Base-by-base conservation (phyloP, 1,140 invertebrate species). In the Eriocheir sinensis region DNA sequence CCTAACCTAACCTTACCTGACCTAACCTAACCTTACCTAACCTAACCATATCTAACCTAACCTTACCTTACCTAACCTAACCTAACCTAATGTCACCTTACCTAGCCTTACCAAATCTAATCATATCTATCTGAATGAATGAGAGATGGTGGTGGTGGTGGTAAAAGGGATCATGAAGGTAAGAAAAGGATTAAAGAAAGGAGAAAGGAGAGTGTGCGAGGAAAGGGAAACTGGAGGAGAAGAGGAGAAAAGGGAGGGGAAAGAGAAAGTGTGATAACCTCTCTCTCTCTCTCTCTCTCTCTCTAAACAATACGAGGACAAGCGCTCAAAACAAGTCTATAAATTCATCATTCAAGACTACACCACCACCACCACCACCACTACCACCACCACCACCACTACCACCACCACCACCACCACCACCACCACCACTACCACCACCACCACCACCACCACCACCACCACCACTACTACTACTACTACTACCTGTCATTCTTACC, bases 401-500 rank as follows among this genome's bases (percentile, higher is more conserved):
- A 89, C 85, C 48, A 83, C 92, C 6, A 92, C 21, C 34, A 32
- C 38, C 34, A 85, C 38, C 15, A 90, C 30, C 93, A 90, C 60
- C 48, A 89, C 85, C 48, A 83, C 34, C 6, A 92, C 21, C 34
- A 32, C 38, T 40, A 85, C 38, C 15, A 60, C 92, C 17, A 93
- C 81, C 44, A 53, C 38, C n/a, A 94, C 17, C 72, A 32, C 72
- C 27, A 12, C 36, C 30, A 44, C 91, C 40, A 8, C 72, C 21
- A 92, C 91, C 21, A 81, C 60, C n/a, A 91, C 72, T 79, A 81
- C 34, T 34, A 91, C 89, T 32, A 91, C 90, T 81, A 81, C 90
- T 41, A 91, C 90, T 36, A 81, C 36, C 32, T 9, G 48, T 1
- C 80, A 92, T 72, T 30, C 44, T 4, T 79, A 36, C 30, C 72